Percentiles rank a stretch among this genome's conserved stretches.
These are phyloP conservation scores for Stenchaetothrips biformis DNA, from an alignment of 2,888 invertebrate species.

Conservation along the genomic window DNA sequence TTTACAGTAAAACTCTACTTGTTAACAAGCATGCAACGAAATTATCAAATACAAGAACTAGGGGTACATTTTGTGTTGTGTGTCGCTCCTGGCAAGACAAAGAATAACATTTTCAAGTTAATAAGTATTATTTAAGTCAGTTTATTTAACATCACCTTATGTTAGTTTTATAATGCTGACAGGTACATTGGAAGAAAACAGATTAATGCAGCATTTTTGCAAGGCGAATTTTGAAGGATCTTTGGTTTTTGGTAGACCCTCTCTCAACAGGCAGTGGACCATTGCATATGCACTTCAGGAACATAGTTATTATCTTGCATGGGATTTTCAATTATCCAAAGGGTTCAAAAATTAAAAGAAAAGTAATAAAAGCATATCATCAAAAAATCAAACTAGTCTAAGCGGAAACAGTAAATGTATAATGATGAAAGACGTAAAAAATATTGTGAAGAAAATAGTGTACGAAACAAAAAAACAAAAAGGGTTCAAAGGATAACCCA, in stretches of 20 bases:
- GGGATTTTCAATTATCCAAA: too few relatives aligned
- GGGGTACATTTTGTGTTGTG: neutral
- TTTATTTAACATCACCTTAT: too few relatives aligned
- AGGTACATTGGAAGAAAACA: too few relatives aligned
- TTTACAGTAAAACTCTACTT: neutral
- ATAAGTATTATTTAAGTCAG: too few relatives aligned
- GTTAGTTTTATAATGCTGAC: too few relatives aligned
- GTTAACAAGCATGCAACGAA: neutral
- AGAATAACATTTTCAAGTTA: conserved; percentile 27
- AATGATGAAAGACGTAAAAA: conserved; percentile 27
- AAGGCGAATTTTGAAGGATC: too few relatives aligned
- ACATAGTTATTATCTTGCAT: too few relatives aligned
- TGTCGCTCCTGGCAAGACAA: too few relatives aligned
- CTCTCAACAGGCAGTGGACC: too few relatives aligned
- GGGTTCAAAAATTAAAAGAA: conserved; percentile 26
- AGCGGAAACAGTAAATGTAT: conserved; percentile 22
- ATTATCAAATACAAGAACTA: neutral
- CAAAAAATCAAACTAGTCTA: neutral
- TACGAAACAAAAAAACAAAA: conserved; percentile 27
- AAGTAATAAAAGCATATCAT: conserved; percentile 27
- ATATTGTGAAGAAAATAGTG: conserved; percentile 21
- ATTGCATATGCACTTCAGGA: too few relatives aligned
- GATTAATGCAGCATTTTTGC: too few relatives aligned
- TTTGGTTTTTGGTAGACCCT: too few relatives aligned
- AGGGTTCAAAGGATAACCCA: conserved; percentile 17